Evolutionary conservation across 2,888 invertebrate genomes (phyloP).

Genomic region (Stictocephala bisonia): DNA sequence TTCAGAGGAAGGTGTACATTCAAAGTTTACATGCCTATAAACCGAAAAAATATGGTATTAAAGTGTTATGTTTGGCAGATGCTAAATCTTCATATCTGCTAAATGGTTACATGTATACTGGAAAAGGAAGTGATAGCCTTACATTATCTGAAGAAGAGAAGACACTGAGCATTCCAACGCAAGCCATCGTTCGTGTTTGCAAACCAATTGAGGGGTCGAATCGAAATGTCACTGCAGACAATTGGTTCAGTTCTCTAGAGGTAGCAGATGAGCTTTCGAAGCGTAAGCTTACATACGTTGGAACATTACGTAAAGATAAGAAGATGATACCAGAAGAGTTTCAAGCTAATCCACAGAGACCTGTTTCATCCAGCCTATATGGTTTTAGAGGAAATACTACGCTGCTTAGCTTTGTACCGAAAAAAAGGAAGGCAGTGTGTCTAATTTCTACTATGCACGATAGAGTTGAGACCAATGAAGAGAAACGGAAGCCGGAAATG

Average conservation of each 20-base stretch:
- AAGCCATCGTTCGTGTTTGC: conserved; percentile 57
- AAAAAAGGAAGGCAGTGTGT: conserved; percentile 41
- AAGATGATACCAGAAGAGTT: conserved; percentile 47
- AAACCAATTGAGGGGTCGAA: conserved; percentile 58
- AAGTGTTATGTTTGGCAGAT: conserved; percentile 54
- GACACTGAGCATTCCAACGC: conserved; percentile 58
- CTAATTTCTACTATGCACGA: conserved; percentile 43
- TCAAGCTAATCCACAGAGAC: conserved; percentile 23
- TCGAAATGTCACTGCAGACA: conserved; percentile 60
- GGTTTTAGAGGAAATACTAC: conserved; percentile 47
- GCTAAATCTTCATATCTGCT: conserved; percentile 55
- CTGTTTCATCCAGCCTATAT: conserved; percentile 26
- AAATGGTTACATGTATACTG: conserved; percentile 58
- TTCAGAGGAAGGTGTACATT: conserved; percentile 47
- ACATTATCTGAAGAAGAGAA: conserved; percentile 56
- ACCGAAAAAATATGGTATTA: conserved; percentile 58
- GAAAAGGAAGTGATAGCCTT: conserved; percentile 58
- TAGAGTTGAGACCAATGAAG: background rate
- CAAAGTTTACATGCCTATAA: no score
- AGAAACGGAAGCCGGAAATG: conserved; percentile 18
- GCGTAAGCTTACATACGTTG: conserved; percentile 37
- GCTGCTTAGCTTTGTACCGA: conserved; percentile 42
- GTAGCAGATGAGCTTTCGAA: conserved; percentile 51
- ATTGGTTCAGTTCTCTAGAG: conserved; percentile 61
- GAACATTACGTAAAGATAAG: conserved; percentile 48